Evolutionary conservation across 2,888 invertebrate species (phyloP).

Genomic region (Epirrhoe alternata): DNA sequence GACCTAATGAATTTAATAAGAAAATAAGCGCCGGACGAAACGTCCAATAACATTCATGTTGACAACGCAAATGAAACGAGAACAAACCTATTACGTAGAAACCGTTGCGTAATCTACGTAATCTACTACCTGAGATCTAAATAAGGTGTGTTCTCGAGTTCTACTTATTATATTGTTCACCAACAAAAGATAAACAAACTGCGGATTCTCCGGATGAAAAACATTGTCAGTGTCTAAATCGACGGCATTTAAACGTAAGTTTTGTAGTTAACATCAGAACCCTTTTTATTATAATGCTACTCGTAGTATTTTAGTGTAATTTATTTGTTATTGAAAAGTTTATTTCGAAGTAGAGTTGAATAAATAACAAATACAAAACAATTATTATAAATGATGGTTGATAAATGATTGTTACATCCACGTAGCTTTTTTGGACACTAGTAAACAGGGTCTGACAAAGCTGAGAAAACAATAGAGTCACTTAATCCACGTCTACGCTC

Average conservation of each 20-base stretch:
- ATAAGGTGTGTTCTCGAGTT: not conserved
- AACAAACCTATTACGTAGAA: conserved; percentile 9
- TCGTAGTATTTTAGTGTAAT: too few relatives aligned
- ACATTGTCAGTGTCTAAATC: too few relatives aligned
- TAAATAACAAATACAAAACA: too few relatives aligned
- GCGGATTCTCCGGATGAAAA: too few relatives aligned
- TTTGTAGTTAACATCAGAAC: too few relatives aligned
- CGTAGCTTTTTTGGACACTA: not conserved
- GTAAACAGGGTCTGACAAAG: not conserved
- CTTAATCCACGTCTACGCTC: not conserved
- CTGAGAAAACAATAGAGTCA: not conserved
- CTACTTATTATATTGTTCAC: too few relatives aligned
- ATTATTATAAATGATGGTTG: too few relatives aligned
- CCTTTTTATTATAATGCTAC: too few relatives aligned
- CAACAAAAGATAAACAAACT: too few relatives aligned
- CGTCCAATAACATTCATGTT: conserved; percentile 27
- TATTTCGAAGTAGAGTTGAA: too few relatives aligned
- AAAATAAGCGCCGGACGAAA: conserved; percentile 25
- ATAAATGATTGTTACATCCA: not conserved
- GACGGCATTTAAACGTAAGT: too few relatives aligned
- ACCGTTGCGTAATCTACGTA: not conserved
- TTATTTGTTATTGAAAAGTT: too few relatives aligned
- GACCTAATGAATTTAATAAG: conserved; percentile 39
- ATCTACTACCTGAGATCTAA: not conserved
- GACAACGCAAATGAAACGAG: conserved; percentile 26